These are phyloP conservation scores for Erythrocercus mccallii DNA, from an alignment of 2,113 vertebrate species.

Conservation along the genomic window DNA sequence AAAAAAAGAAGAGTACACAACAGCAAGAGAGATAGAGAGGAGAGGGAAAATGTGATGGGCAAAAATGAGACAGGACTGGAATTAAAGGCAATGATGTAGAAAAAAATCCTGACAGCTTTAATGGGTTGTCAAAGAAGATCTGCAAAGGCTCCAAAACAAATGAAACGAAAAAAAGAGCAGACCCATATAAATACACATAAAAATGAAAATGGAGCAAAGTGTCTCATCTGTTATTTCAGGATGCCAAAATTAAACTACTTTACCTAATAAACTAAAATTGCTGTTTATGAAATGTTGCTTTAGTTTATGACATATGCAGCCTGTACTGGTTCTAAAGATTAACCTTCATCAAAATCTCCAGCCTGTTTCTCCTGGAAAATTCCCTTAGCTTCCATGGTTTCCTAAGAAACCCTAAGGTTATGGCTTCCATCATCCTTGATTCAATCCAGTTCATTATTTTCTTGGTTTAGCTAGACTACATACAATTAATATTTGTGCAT, in stretches of 20 bases:
- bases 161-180: neutral
- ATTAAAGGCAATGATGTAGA: conserved; percentile 40
- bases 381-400: neutral
- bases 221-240: neutral
- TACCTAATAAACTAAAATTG: neutral
- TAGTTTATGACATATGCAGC: neutral
- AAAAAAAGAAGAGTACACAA: neutral
- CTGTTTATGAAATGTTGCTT: neutral
- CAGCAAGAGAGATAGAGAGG: neutral
- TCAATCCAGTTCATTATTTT: neutral
- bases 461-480: neutral
- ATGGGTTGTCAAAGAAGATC: neutral
- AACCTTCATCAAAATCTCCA: neutral
- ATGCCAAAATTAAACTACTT: neutral
- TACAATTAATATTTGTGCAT: neutral
- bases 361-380: neutral
- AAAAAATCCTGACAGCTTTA: conserved; percentile 44
- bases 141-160: neutral
- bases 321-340: neutral
- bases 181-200: neutral
- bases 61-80: conserved; percentile 15
- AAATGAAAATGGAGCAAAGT: neutral
- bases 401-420: neutral
- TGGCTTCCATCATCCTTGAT: neutral
- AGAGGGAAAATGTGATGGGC: neutral